phyloP scores from a whole-genome alignment of 53 echinoderm and acorn worm species.

The Stichopus horrens region DNA sequence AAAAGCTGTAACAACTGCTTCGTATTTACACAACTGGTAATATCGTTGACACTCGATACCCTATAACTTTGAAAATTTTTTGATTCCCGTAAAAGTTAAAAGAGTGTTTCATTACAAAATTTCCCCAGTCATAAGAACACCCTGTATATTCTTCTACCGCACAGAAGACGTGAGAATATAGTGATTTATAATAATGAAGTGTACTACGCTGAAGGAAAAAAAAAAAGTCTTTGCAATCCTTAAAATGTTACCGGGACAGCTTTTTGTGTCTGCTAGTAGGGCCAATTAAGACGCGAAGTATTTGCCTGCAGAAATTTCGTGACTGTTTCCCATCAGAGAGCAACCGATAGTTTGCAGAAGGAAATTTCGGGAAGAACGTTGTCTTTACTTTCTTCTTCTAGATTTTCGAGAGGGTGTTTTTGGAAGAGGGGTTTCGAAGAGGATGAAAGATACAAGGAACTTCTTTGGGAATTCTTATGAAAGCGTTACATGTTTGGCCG shows the following conservation, averaged over 20 bases:
- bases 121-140: no score
- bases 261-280: background rate
- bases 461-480: background rate
- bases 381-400: background rate
- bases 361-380: background rate
- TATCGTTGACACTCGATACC: slow-evolving; percentile 20
- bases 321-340: slow-evolving; percentile 37
- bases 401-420: background rate
- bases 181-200: no score
- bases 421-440: background rate
- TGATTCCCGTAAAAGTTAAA: no score
- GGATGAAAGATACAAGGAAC: background rate
- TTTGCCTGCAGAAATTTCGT: slow-evolving; percentile 18
- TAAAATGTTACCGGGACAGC: no score
- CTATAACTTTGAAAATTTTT: background rate
- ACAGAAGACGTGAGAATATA: no score
- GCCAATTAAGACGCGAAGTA: slow-evolving; percentile 16
- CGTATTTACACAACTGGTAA: slow-evolving; percentile 30
- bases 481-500: background rate
- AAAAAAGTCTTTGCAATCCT: no score
- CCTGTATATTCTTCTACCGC: no score
- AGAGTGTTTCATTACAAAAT: no score
- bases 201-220: no score
- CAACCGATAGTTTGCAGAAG: slow-evolving; percentile 14
- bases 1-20: background rate